Conservation (phyloP, 2,888 invertebrate species). For the Erebia ligea region DNA sequence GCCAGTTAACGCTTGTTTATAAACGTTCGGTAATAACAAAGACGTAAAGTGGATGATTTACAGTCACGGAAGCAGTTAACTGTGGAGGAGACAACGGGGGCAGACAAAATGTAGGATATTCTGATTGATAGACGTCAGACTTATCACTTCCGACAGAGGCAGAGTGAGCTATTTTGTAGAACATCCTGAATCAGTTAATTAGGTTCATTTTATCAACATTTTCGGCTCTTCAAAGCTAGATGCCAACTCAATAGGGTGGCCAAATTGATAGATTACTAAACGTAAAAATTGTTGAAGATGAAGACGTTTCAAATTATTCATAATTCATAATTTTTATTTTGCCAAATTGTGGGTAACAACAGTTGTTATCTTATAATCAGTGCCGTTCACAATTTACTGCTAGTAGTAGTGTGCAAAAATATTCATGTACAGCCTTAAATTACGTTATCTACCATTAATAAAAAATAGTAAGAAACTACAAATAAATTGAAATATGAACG, state of each 20-base stretch:
- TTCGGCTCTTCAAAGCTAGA: background rate
- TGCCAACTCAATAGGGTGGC: background rate
- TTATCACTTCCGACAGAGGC: constrained; percentile 40
- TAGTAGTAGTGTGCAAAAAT: too few species aligned
- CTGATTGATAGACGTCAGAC: constrained; percentile 44
- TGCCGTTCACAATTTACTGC: too few species aligned
- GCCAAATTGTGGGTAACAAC: too few species aligned
- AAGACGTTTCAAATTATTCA: background rate
- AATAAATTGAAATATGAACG: constrained; percentile 8
- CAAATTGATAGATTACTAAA: too few species aligned
- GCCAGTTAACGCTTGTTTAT: constrained; percentile 31
- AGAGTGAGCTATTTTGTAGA: constrained; percentile 20
- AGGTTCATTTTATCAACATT: constrained; percentile 8
- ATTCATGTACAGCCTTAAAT: too few species aligned
- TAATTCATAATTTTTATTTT: too few species aligned
- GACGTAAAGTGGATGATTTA: constrained; percentile 61
- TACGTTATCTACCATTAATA: background rate
- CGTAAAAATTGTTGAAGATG: background rate
- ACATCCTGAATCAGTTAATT: constrained; percentile 23
- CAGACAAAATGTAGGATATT: constrained; percentile 41
- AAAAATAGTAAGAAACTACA: background rate
- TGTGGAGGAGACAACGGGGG: constrained; percentile 36
- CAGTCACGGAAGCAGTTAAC: constrained; percentile 49
- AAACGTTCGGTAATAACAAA: constrained; percentile 47
- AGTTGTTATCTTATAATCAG: too few species aligned